These are phyloP conservation scores for Cercopithecus mona DNA, from an alignment of 2,113 vertebrate species.

Conservation along the genomic window DNA sequence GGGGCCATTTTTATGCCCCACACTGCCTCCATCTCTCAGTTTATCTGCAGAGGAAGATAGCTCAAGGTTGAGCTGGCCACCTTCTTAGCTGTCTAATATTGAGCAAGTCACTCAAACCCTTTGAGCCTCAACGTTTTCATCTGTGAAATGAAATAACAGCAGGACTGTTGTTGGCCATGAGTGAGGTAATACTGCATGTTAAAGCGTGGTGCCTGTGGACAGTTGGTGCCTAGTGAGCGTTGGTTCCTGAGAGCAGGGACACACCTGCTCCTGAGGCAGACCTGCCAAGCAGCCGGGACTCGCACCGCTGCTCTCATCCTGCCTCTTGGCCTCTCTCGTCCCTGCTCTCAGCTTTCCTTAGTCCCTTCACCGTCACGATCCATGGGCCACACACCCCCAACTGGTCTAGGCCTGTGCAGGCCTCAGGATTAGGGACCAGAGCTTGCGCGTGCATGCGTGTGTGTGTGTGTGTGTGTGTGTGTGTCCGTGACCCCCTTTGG, in stretches of 20 bases:
- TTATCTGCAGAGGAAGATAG: not conserved
- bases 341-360: not conserved
- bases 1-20: not conserved
- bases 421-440: not conserved
- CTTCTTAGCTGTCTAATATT: not conserved
- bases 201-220: too few species aligned
- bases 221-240: rapidly evolving
- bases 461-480: too few species aligned
- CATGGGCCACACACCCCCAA: not conserved
- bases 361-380: not conserved
- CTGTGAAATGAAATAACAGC: not conserved
- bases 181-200: not conserved
- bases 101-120: not conserved
- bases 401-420: not conserved
- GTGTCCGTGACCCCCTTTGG: not conserved
- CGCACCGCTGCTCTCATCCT: not conserved
- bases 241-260: not conserved
- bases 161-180: not conserved
- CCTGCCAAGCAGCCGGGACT: not conserved
- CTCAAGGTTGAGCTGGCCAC: not conserved
- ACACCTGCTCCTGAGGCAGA: not conserved
- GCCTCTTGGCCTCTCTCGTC: not conserved
- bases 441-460: too few species aligned
- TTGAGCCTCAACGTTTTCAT: not conserved
- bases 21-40: not conserved